Conservation (phyloP, 2,797 vertebrate species). For the Setipinna tenuifilis region DNA sequence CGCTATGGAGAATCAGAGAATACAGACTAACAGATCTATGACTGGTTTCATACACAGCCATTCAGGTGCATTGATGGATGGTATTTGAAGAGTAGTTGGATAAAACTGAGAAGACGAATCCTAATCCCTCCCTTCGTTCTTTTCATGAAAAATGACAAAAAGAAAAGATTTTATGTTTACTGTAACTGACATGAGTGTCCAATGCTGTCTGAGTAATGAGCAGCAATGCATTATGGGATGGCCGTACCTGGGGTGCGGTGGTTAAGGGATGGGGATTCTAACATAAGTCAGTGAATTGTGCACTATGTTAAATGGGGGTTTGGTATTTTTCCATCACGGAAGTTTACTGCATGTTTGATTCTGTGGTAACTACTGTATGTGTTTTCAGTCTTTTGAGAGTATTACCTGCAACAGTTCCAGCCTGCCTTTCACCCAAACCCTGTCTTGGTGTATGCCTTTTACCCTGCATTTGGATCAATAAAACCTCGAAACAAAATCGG, state of each 20-base stretch:
- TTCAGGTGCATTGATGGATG: not conserved
- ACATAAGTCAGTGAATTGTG: not conserved
- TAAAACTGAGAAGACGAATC: not conserved
- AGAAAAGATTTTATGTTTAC: not conserved
- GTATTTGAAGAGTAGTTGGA: not conserved
- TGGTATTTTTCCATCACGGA: slow-evolving; percentile 54
- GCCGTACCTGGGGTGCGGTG: not conserved
- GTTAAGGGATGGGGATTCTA: not conserved
- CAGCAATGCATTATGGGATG: not conserved
- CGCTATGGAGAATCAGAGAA: no score
- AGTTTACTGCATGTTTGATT: slow-evolving; percentile 75
- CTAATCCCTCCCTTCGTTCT: not conserved
- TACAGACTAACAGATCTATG: not conserved
- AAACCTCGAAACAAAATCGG: slow-evolving; percentile 67
- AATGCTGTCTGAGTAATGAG: not conserved
- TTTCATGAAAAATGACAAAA: no score
- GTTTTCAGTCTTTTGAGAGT: slow-evolving; percentile 67
- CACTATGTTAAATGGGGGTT: slow-evolving; percentile 22
- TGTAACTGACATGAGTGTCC: not conserved
- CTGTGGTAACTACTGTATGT: slow-evolving; percentile 64
- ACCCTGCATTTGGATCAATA: slow-evolving; percentile 73
- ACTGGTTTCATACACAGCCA: slow-evolving; percentile 20
- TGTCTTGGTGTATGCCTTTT: slow-evolving; percentile 68
- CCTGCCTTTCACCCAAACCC: slow-evolving; percentile 68
- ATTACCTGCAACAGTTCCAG: slow-evolving; percentile 68